Percentiles rank a stretch among this genome's conserved stretches.
Conservation (phyloP, 2,797 vertebrate genomes). For the Orestias chungarensis region DNA sequence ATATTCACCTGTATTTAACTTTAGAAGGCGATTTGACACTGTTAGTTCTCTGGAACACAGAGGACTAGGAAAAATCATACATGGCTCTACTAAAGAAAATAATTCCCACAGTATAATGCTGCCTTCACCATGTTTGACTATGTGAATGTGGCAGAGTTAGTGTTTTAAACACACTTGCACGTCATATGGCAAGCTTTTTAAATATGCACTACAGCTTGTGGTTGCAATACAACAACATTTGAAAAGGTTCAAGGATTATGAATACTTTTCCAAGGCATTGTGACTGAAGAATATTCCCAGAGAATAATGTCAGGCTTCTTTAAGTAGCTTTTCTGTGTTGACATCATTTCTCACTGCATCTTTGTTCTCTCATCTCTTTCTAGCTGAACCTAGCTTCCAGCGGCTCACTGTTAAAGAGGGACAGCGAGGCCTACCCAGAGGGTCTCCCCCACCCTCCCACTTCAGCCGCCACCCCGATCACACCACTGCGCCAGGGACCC, state of each 20-base stretch:
- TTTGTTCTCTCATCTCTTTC: constrained; percentile 1
- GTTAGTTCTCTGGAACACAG: too few species aligned
- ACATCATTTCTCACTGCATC: neutral
- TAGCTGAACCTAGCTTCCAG: constrained; percentile 93
- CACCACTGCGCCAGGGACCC: constrained; percentile 92
- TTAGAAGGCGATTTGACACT: too few species aligned
- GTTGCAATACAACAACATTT: neutral
- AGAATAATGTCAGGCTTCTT: neutral
- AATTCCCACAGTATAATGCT: neutral
- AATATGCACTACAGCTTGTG: neutral
- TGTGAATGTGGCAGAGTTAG: too few species aligned
- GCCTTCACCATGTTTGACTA: neutral
- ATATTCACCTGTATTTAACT: too few species aligned
- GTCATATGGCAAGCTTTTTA: too few species aligned
- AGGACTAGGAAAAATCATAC: too few species aligned
- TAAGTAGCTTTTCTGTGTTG: neutral
- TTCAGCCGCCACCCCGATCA: constrained; percentile 93
- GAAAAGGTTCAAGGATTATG: neutral
- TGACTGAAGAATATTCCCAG: neutral
- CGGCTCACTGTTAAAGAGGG: constrained; percentile 91
- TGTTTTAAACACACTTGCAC: too few species aligned
- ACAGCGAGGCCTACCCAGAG: constrained; percentile 91
- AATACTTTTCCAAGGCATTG: neutral
- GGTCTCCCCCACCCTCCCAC: constrained; percentile 96
- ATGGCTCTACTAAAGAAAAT: neutral